phyloP scores from a whole-genome alignment of 2,113 vertebrate species.

The Aplodontia rufa region DNA sequence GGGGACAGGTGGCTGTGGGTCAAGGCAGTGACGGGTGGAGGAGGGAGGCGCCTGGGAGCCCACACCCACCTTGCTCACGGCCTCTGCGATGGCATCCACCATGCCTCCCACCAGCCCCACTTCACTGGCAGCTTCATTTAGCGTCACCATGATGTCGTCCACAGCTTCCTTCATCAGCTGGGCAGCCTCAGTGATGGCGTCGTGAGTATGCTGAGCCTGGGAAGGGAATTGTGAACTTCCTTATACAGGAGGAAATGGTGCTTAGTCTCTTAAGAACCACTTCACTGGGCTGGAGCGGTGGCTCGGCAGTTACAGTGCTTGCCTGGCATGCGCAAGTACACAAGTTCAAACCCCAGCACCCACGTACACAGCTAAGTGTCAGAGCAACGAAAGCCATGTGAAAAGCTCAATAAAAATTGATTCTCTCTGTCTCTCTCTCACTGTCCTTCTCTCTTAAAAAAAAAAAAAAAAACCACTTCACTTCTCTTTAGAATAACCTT shows the following conservation, averaged over 20 bases:
- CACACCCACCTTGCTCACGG: slow-evolving; percentile 93
- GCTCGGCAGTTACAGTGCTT: too few species aligned
- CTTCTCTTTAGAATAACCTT: background rate
- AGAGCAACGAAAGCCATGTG: too few species aligned
- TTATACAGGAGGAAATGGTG: background rate
- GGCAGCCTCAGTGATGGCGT: slow-evolving; percentile 95
- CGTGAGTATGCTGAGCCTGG: slow-evolving; percentile 96
- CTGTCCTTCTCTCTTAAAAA: too few species aligned
- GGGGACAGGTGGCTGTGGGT: background rate
- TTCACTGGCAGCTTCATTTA: slow-evolving; percentile 98
- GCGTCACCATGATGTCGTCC: slow-evolving; percentile 97
- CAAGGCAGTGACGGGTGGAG: background rate
- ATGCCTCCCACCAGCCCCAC: slow-evolving; percentile 98
- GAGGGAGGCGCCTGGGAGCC: fast-evolving
- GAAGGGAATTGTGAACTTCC: background rate
- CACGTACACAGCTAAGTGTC: too few species aligned
- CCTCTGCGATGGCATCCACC: slow-evolving; percentile 96
- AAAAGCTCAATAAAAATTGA: too few species aligned
- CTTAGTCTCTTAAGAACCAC: background rate
- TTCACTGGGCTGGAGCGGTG: too few species aligned
- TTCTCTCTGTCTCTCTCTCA: too few species aligned
- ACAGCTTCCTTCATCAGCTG: slow-evolving; percentile 99
- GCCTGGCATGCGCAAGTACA: too few species aligned
- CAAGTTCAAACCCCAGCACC: too few species aligned
- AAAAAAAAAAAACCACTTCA: background rate